Evolutionary conservation across 2,797 vertebrate species (phyloP).

Genomic region (Enteromius fasciolatus): DNA sequence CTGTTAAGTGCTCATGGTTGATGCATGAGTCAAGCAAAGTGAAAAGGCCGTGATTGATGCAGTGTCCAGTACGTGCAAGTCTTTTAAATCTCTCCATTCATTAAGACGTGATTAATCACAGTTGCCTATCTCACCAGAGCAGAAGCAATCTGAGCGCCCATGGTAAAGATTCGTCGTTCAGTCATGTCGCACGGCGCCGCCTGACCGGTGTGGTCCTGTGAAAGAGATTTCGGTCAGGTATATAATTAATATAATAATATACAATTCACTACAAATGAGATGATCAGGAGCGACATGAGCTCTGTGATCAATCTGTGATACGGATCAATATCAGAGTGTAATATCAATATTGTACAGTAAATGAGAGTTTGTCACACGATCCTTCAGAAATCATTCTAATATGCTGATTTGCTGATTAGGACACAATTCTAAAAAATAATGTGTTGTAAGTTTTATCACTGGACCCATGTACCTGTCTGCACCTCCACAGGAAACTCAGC

Average conservation of each 20-base stretch:
- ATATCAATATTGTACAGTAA: background rate
- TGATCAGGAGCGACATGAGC: background rate
- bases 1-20: background rate
- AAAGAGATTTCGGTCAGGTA: conserved; percentile 9
- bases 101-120: background rate
- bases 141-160: conserved; percentile 85
- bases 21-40: background rate
- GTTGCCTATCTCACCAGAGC: conserved; percentile 82
- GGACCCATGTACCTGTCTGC: conserved; percentile 70
- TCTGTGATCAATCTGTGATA: background rate
- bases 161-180: conserved; percentile 85
- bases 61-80: background rate
- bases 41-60: background rate
- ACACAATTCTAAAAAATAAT: background rate
- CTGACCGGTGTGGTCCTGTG: conserved; percentile 75
- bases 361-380: too few relatives aligned
- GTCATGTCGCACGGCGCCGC: conserved; percentile 81
- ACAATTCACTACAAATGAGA: background rate
- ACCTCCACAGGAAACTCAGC: conserved; percentile 88
- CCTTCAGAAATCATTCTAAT: background rate
- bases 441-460: background rate
- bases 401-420: background rate
- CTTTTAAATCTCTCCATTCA: background rate
- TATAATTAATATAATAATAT: too few relatives aligned
- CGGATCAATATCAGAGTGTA: background rate